phyloP scores from a whole-genome alignment of 1,140 invertebrate species.

The Leptinotarsa undecemlineata region DNA sequence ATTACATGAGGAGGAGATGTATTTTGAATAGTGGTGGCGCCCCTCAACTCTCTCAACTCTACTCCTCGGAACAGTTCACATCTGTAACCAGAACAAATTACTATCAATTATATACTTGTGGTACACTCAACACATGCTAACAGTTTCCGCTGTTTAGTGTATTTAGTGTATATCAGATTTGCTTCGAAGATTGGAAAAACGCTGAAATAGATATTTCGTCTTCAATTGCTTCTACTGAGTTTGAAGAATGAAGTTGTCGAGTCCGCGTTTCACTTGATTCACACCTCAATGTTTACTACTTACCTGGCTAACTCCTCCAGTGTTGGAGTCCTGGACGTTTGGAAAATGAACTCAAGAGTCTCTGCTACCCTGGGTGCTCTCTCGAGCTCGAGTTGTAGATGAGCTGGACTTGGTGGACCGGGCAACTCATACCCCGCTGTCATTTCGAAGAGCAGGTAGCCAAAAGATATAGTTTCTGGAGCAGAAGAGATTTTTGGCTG shows the following conservation, averaged over 20 bases:
- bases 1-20: slow-evolving; percentile 41
- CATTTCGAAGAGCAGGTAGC: slow-evolving; percentile 89
- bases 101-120: no score
- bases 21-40: slow-evolving; percentile 44
- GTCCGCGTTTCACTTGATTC: no score
- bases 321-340: slow-evolving; percentile 65
- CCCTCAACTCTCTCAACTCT: slow-evolving; percentile 78
- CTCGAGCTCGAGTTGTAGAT: slow-evolving; percentile 72
- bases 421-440: slow-evolving; percentile 80
- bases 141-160: no score
- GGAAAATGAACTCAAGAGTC: slow-evolving; percentile 81
- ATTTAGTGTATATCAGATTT: no score
- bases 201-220: no score
- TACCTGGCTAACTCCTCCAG: slow-evolving; percentile 73
- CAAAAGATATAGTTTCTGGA: slow-evolving; percentile 73
- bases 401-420: slow-evolving; percentile 69
- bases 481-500: slow-evolving; percentile 69
- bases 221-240: no score
- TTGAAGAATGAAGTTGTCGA: no score
- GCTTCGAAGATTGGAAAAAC: no score
- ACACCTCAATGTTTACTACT: neutral
- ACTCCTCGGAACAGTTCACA: slow-evolving; percentile 86
- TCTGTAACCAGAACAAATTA: neutral
- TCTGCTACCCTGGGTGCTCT: slow-evolving; percentile 78
- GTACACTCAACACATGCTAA: no score